Percentiles rank a stretch among this genome's conserved stretches.
phyloP scores from a whole-genome alignment of 2,888 invertebrate species.

The Eueremaeus valkanovi region DNA sequence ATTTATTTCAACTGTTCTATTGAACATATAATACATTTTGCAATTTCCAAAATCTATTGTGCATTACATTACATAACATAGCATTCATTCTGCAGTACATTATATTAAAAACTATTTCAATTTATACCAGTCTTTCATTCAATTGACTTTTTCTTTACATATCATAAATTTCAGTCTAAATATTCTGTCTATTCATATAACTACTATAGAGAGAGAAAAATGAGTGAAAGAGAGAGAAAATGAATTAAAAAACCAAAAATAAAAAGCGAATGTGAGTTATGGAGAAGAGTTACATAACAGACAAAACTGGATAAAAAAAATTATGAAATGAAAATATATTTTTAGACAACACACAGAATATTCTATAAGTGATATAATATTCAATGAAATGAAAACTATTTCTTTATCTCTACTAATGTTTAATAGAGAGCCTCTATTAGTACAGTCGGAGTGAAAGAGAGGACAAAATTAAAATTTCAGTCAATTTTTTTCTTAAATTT shows the following conservation, averaged over 20 bases:
- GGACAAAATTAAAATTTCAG: too few species aligned
- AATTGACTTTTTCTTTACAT: neutral
- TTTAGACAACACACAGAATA: too few species aligned
- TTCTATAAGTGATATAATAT: too few species aligned
- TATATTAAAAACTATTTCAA: constrained; percentile 7
- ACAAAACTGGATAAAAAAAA: too few species aligned
- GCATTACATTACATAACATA: neutral
- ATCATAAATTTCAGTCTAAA: neutral
- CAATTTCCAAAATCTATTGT: constrained; percentile 10
- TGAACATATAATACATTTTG: neutral
- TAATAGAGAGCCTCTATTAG: too few species aligned
- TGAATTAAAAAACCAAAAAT: neutral
- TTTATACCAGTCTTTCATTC: neutral
- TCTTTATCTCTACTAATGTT: too few species aligned
- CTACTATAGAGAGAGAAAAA: neutral
- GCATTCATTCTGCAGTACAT: neutral
- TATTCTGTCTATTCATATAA: too few species aligned
- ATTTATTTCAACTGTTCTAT: neutral
- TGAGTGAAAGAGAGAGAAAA: neutral
- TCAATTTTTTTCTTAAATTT: too few species aligned
- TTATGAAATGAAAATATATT: too few species aligned
- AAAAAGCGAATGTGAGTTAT: neutral
- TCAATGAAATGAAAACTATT: too few species aligned
- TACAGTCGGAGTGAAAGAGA: too few species aligned
- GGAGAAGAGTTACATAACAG: too few species aligned